Percentiles rank a stretch among this genome's conserved stretches.
These are phyloP conservation scores for Babyrousa celebensis DNA, from an alignment of 2,797 vertebrate genomes.

Conservation along the genomic window DNA sequence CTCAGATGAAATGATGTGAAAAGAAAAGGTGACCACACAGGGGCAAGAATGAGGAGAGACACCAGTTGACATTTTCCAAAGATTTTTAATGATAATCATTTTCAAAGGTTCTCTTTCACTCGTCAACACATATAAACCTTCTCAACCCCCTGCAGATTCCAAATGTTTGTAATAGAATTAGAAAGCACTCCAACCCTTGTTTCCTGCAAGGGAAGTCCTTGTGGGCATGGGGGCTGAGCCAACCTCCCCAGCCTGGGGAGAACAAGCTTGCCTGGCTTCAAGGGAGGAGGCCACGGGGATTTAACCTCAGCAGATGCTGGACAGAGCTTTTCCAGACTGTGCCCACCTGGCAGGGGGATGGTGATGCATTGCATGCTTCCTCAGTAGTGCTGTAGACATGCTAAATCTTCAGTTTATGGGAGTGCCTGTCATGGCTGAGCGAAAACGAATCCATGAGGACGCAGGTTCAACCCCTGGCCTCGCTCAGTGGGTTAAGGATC, in stretches of 20 bases:
- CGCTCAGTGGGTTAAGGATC: too few relatives aligned
- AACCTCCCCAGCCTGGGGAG: conserved; percentile 23
- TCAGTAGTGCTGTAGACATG: conserved; percentile 66
- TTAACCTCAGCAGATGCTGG: conserved; percentile 67
- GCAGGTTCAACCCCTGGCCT: too few relatives aligned
- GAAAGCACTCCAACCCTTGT: not conserved
- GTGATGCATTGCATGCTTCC: not conserved
- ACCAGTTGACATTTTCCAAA: conserved; percentile 56
- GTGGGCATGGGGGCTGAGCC: conserved; percentile 73
- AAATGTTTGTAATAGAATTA: conserved; percentile 45
- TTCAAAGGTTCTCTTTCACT: conserved; percentile 58
- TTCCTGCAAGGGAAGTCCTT: conserved; percentile 24
- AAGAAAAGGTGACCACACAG: not conserved
- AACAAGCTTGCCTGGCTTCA: conserved; percentile 77
- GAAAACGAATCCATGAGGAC: too few relatives aligned
- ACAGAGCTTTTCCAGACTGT: conserved; percentile 54
- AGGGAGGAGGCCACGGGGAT: conserved; percentile 77
- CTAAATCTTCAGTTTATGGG: not conserved
- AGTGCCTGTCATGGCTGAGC: too few relatives aligned
- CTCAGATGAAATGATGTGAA: not conserved
- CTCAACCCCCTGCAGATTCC: not conserved
- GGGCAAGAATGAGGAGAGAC: not conserved
- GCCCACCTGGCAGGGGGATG: not conserved
- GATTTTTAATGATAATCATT: conserved; percentile 48
- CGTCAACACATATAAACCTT: conserved; percentile 53